Evolutionary conservation across 1,140 invertebrate species (phyloP).

Genomic region (Drosophila kikkawai): DNA sequence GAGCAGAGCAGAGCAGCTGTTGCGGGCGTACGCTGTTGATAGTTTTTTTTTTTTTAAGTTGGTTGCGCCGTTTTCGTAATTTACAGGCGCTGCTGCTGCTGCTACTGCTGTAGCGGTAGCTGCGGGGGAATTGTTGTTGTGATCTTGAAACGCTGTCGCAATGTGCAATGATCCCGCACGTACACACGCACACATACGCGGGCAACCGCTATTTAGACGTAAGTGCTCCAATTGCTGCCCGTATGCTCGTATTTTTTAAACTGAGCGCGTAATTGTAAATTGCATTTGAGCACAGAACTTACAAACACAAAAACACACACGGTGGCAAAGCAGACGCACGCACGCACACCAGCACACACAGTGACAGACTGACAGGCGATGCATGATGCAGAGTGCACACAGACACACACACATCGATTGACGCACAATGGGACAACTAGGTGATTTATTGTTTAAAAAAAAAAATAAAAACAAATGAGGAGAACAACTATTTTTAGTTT

Average conservation of each 20-base stretch:
- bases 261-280: slow-evolving; percentile 81
- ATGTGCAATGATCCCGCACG: slow-evolving; percentile 79
- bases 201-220: slow-evolving; percentile 25
- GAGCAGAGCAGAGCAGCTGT: slow-evolving; percentile 36
- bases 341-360: slow-evolving; percentile 35
- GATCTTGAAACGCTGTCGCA: slow-evolving; percentile 82
- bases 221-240: slow-evolving; percentile 44
- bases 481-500: background rate
- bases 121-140: slow-evolving; percentile 49
- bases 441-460: slow-evolving; percentile 24
- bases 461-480: too few species aligned
- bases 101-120: background rate
- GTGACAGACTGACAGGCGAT: slow-evolving; percentile 58
- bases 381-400: slow-evolving; percentile 27
- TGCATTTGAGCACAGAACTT: slow-evolving; percentile 74
- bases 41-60: slow-evolving; percentile 35
- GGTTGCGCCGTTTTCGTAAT: slow-evolving; percentile 56
- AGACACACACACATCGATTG: slow-evolving; percentile 7
- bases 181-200: slow-evolving; percentile 39
- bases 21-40: slow-evolving; percentile 47
- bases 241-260: slow-evolving; percentile 67
- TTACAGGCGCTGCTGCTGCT: slow-evolving; percentile 18
- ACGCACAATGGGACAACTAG: slow-evolving; percentile 65
- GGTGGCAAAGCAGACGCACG: slow-evolving; percentile 34
- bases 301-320: slow-evolving; percentile 22